A percentile compares a stretch with the other conserved stretches of the same genome.
Conservation (phyloP, 2,888 invertebrate genomes). For the Stenodera caucasica region DNA sequence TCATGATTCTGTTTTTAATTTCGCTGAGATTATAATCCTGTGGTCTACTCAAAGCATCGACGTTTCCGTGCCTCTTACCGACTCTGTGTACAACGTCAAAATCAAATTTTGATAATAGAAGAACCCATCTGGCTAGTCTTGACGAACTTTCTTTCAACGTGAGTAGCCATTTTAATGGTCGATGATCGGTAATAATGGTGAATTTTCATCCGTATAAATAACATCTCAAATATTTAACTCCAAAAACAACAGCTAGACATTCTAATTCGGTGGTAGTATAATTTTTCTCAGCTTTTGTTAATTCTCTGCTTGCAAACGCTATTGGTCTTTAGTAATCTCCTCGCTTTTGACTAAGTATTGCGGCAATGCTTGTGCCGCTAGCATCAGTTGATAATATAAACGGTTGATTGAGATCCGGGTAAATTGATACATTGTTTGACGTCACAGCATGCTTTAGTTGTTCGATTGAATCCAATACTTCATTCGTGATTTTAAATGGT, state of each 20-base stretch:
- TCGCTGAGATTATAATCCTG: too few relatives aligned
- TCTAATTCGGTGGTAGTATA: conserved; percentile 10
- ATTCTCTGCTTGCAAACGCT: neutral
- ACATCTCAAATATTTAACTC: conserved; percentile 10
- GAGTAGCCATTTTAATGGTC: conserved; percentile 14
- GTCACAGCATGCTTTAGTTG: too few relatives aligned
- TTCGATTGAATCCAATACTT: too few relatives aligned
- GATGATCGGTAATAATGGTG: conserved; percentile 9
- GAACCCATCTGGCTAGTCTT: conserved; percentile 3
- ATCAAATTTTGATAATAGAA: conserved; percentile 11
- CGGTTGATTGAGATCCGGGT: neutral
- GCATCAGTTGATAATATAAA: neutral
- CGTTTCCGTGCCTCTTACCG: neutral
- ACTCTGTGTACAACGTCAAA: conserved; percentile 9
- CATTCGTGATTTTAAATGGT: too few relatives aligned
- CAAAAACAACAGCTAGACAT: conserved; percentile 13
- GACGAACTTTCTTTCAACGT: conserved; percentile 6
- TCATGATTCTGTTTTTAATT: too few relatives aligned
- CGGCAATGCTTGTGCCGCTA: too few relatives aligned
- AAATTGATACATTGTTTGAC: neutral
- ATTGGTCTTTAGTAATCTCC: conserved; percentile 1
- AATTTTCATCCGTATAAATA: conserved; percentile 15
- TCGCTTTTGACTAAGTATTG: too few relatives aligned
- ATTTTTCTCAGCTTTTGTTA: conserved; percentile 8
- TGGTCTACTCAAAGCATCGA: conserved; percentile 6